These are phyloP conservation scores for Scaptomyza parva DNA, from an alignment of 2,888 invertebrate species.

Conservation along the genomic window DNA sequence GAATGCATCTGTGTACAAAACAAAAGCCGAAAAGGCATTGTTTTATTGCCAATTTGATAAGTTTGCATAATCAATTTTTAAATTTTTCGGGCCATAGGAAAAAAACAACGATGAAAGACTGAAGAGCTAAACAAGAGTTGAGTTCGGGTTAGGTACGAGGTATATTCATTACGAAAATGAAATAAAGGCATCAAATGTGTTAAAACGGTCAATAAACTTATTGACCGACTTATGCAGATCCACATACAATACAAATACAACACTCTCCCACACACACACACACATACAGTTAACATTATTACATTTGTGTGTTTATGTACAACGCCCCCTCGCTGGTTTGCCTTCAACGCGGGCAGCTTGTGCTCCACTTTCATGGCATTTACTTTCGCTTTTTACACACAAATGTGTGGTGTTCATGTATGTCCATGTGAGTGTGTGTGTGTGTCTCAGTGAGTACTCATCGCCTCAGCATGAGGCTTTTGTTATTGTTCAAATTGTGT, in stretches of 20 bases:
- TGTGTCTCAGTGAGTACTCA: conserved; percentile 36
- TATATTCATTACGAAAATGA: conserved; percentile 54
- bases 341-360: conserved; percentile 63
- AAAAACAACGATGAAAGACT: conserved; percentile 21
- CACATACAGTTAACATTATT: conserved; percentile 3
- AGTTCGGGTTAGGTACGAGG: background rate
- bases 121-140: conserved; percentile 32
- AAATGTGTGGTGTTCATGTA: background rate
- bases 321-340: conserved; percentile 70
- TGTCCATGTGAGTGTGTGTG: conserved; percentile 2
- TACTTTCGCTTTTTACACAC: conserved; percentile 73
- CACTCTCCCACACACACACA: conserved; percentile 21
- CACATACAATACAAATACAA: conserved; percentile 30
- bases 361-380: conserved; percentile 74
- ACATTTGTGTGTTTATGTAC: conserved; percentile 13
- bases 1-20: conserved; percentile 19
- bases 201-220: conserved; percentile 77
- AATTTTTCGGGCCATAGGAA: conserved; percentile 35
- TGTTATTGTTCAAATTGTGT: conserved; percentile 50
- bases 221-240: conserved; percentile 68
- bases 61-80: conserved; percentile 49
- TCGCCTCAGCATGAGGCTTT: conserved; percentile 33
- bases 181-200: conserved; percentile 50
- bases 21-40: conserved; percentile 40
- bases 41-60: conserved; percentile 56